phyloP scores from a whole-genome alignment of 2,113 vertebrate genomes.

The Setophaga petechia region DNA sequence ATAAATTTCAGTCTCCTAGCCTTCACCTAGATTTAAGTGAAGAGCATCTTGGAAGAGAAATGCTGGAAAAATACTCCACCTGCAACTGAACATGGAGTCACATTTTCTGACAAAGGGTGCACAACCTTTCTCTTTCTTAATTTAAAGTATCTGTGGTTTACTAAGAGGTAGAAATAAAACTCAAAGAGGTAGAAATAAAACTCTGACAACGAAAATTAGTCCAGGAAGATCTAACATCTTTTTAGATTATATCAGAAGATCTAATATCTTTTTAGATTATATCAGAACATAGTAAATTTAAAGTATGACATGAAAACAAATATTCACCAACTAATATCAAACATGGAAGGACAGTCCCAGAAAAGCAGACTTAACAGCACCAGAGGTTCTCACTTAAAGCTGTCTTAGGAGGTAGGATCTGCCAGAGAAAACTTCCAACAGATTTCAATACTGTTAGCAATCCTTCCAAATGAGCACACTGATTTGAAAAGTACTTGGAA shows the following conservation, averaged over 20 bases:
- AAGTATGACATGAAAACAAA: neutral
- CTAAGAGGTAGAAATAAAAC: neutral
- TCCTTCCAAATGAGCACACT: neutral
- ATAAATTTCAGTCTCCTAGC: neutral
- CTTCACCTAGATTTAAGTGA: neutral
- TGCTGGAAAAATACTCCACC: neutral
- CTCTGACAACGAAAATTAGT: neutral
- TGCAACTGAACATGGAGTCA: neutral
- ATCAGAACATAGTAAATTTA: neutral
- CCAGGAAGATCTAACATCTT: neutral
- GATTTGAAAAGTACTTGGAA: slow-evolving; percentile 16
- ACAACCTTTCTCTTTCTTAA: neutral
- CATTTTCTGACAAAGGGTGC: neutral
- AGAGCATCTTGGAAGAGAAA: neutral
- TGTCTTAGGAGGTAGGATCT: neutral
- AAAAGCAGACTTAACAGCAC: neutral
- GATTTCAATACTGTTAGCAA: neutral
- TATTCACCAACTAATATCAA: neutral
- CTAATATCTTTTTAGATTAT: neutral
- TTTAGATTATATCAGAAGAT: neutral
- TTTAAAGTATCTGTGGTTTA: neutral
- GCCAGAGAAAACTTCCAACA: neutral
- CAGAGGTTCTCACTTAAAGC: neutral
- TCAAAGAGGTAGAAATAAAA: neutral
- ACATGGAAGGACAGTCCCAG: neutral